Conservation (phyloP, 2,888 invertebrate species). For the Andrena bucephala region DNA sequence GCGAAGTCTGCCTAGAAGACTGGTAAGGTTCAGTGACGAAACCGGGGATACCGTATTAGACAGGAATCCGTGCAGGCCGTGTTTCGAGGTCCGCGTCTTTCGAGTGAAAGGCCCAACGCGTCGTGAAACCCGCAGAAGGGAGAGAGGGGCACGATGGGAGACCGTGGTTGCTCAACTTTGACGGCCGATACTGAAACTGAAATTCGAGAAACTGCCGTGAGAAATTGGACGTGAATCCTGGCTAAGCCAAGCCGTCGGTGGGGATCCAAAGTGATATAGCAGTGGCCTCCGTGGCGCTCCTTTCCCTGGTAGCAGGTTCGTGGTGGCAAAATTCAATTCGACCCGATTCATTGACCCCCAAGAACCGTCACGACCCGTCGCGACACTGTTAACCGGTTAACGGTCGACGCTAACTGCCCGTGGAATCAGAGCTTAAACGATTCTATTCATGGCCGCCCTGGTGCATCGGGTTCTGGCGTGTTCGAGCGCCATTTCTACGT, state of each 20-base stretch:
- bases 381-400: conserved; percentile 66
- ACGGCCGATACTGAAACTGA: conserved; percentile 64
- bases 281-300: not conserved
- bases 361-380: conserved; percentile 61
- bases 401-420: conserved; percentile 61
- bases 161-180: conserved; percentile 48
- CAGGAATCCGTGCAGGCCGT: conserved; percentile 64
- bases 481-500: no score
- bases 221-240: conserved; percentile 43
- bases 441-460: conserved; percentile 57
- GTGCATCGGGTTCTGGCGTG: no score
- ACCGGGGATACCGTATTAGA: conserved; percentile 70
- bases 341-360: conserved; percentile 65
- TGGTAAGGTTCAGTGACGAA: conserved; percentile 64
- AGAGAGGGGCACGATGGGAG: conserved; percentile 37
- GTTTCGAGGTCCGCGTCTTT: conserved; percentile 65
- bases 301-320: not conserved
- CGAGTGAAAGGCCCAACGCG: conserved; percentile 66
- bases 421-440: conserved; percentile 68
- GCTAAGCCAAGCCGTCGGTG: not conserved
- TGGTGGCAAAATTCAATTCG: conserved; percentile 64
- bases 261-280: conserved; percentile 19
- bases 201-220: conserved; percentile 66
- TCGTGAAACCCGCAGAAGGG: conserved; percentile 17
- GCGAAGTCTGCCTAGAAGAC: conserved; percentile 30